These are phyloP conservation scores for Agrilus planipennis DNA, from an alignment of 1,140 invertebrate genomes.

Conservation along the genomic window DNA sequence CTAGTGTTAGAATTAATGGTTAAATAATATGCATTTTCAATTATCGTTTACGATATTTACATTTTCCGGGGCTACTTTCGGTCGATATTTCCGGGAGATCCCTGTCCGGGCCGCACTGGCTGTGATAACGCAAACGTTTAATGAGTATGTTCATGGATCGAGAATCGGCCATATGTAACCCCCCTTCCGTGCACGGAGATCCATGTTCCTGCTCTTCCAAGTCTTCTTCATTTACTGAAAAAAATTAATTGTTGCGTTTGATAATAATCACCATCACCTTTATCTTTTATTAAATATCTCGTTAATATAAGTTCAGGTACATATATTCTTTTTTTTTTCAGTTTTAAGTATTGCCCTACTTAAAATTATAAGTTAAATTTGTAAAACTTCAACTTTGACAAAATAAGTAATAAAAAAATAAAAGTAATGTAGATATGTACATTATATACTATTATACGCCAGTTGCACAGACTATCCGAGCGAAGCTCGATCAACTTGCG, in stretches of 20 bases:
- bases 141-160: slow-evolving; percentile 48
- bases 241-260: neutral
- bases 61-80: slow-evolving; percentile 33
- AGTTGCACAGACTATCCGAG: too few species aligned
- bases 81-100: slow-evolving; percentile 24
- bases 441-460: too few species aligned
- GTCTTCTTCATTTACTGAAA: slow-evolving; percentile 10
- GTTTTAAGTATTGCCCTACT: too few species aligned
- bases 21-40: neutral
- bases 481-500: too few species aligned
- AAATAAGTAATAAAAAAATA: too few species aligned
- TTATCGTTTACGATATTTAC: neutral
- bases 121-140: slow-evolving; percentile 47
- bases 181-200: slow-evolving; percentile 40
- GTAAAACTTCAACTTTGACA: slow-evolving; percentile 1
- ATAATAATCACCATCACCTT: neutral
- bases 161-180: slow-evolving; percentile 49
- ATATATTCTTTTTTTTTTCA: too few species aligned
- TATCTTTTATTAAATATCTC: slow-evolving; percentile 18
- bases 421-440: too few species aligned
- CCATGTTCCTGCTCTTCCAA: slow-evolving; percentile 35
- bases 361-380: too few species aligned
- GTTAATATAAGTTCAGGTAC: too few species aligned
- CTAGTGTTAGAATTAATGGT: neutral
- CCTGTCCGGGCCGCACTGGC: slow-evolving; percentile 38